Evolutionary conservation across 2,113 vertebrate genomes (phyloP).

Genomic region (Cyprinodon brontotheroides): DNA sequence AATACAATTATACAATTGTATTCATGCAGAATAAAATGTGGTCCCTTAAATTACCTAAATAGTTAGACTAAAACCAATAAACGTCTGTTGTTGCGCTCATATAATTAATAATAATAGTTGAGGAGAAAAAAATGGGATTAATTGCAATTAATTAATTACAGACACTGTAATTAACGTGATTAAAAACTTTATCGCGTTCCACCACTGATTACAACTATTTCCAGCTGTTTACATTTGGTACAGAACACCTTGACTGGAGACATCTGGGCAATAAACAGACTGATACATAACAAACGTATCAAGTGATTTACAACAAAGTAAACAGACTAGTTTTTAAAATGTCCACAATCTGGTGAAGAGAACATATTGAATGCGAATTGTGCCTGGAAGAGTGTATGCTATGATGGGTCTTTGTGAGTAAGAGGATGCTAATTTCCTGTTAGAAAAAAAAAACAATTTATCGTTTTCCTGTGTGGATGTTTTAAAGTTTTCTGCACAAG

Average conservation of each 20-base stretch:
- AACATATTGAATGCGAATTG: background rate
- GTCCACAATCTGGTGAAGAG: slow-evolving; percentile 17
- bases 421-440: slow-evolving; percentile 69
- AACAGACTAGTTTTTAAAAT: background rate
- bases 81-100: too few relatives aligned
- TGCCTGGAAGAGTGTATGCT: slow-evolving; percentile 49
- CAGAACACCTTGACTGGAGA: slow-evolving; percentile 50
- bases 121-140: too few relatives aligned
- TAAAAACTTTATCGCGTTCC: too few relatives aligned
- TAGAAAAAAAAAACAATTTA: slow-evolving; percentile 32
- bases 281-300: background rate
- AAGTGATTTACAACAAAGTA: background rate
- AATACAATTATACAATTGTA: too few relatives aligned
- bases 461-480: slow-evolving; percentile 72
- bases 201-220: too few relatives aligned
- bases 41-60: too few relatives aligned
- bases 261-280: too few relatives aligned
- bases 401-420: slow-evolving; percentile 35
- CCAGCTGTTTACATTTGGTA: slow-evolving; percentile 43
- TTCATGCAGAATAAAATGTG: too few relatives aligned
- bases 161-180: too few relatives aligned
- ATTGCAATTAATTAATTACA: too few relatives aligned
- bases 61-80: too few relatives aligned
- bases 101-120: too few relatives aligned
- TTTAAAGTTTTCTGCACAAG: slow-evolving; percentile 69